These are phyloP conservation scores for Chromobotia macracanthus DNA, from an alignment of 2,797 vertebrate genomes.

Conservation along the genomic window DNA sequence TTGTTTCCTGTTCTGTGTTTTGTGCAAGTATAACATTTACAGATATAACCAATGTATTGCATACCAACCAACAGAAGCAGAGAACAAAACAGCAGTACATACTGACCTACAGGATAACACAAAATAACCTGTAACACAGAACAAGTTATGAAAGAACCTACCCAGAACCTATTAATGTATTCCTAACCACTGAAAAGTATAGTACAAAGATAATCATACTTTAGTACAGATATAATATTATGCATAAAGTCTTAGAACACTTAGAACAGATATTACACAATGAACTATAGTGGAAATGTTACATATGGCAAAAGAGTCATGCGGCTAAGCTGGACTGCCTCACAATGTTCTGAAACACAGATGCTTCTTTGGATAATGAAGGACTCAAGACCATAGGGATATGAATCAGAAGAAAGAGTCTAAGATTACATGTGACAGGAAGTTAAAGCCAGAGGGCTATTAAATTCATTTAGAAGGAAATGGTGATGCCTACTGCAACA, in stretches of 20 bases:
- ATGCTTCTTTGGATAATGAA: neutral
- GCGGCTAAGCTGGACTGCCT: neutral
- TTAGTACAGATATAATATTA: neutral
- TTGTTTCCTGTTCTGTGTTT: constrained; percentile 49
- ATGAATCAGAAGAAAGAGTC: neutral
- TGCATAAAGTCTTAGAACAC: neutral
- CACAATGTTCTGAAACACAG: neutral
- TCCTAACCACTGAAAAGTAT: neutral
- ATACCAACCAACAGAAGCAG: neutral
- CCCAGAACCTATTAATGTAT: neutral
- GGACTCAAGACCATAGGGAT: neutral
- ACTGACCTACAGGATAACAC: neutral
- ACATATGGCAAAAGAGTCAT: neutral
- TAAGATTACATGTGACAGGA: neutral
- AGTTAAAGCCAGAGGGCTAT: too few relatives aligned
- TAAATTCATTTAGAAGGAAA: neutral
- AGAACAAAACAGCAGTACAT: neutral
- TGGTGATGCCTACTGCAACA: constrained; percentile 13
- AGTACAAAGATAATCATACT: too few relatives aligned
- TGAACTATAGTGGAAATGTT: neutral
- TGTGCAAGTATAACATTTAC: constrained; percentile 29
- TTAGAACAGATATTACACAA: neutral
- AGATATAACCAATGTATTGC: constrained; percentile 23
- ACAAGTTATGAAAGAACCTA: neutral
- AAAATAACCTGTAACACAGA: neutral